A percentile compares a stretch with the other conserved stretches of the same genome.
phyloP scores from a whole-genome alignment of 2,888 invertebrate genomes.

The Cheilosia variabilis region DNA sequence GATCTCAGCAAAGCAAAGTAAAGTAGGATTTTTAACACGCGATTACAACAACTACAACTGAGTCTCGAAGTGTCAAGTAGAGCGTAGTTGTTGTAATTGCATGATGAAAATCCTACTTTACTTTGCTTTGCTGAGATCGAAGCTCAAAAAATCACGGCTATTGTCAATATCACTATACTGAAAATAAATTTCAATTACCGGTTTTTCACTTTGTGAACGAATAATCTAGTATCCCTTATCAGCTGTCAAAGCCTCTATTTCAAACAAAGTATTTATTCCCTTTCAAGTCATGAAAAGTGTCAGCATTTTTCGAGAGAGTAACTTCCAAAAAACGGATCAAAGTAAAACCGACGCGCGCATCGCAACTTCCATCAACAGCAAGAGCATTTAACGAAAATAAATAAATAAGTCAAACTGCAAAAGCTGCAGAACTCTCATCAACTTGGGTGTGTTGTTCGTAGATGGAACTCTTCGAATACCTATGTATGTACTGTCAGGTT shows the following conservation, averaged over 20 bases:
- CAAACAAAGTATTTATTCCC: not conserved
- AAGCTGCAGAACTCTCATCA: slow-evolving; percentile 33
- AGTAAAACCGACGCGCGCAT: slow-evolving; percentile 18
- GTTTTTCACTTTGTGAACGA: too few relatives aligned
- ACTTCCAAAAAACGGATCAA: not conserved
- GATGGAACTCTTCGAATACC: not conserved
- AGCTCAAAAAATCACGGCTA: too few relatives aligned
- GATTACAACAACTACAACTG: too few relatives aligned
- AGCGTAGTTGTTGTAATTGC: too few relatives aligned
- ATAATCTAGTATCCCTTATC: too few relatives aligned
- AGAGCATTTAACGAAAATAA: not conserved
- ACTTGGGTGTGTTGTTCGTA: slow-evolving; percentile 38
- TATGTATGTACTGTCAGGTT: not conserved
- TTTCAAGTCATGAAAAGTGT: slow-evolving; percentile 7
- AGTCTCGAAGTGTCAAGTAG: too few relatives aligned
- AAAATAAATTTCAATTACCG: too few relatives aligned
- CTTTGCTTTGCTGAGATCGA: too few relatives aligned
- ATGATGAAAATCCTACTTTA: too few relatives aligned
- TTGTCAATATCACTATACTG: too few relatives aligned
- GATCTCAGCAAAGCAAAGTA: too few relatives aligned
- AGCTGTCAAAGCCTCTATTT: not conserved
- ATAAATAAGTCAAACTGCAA: slow-evolving; percentile 6
- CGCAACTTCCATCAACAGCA: slow-evolving; percentile 4
- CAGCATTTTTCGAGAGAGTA: slow-evolving; percentile 22
- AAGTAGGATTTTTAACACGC: too few relatives aligned